A percentile compares a stretch with the other conserved stretches of the same genome.
Conservation (phyloP, 2,888 invertebrate species). For the Athetis lepigone region DNA sequence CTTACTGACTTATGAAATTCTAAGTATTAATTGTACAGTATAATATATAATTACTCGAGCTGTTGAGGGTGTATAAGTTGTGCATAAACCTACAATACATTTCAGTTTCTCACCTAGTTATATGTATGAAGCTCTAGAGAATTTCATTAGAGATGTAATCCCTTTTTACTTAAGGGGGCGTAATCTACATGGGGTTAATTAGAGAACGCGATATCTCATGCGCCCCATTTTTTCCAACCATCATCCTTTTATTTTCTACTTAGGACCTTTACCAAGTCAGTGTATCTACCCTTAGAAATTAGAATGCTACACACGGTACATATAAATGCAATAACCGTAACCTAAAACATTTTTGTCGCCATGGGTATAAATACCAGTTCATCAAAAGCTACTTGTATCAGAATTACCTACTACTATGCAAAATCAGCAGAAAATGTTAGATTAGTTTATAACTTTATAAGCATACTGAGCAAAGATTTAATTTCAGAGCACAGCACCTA, state of each 20-base stretch:
- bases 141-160: conserved; percentile 51
- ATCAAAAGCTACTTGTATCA: background rate
- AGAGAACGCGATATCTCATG: conserved; percentile 36
- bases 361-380: background rate
- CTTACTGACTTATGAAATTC: too few species aligned
- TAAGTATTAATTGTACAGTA: too few species aligned
- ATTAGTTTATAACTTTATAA: too few species aligned
- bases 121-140: conserved; percentile 21
- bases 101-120: background rate
- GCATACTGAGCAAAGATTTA: too few species aligned
- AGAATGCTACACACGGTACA: background rate
- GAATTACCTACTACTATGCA: background rate
- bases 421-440: too few species aligned
- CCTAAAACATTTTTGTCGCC: background rate
- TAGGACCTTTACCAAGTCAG: background rate
- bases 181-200: conserved; percentile 52
- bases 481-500: too few species aligned
- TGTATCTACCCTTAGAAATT: background rate
- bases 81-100: too few species aligned
- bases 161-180: conserved; percentile 36
- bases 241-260: conserved; percentile 8
- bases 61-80: too few species aligned
- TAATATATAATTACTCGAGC: too few species aligned
- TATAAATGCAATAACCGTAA: background rate
- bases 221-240: conserved; percentile 36